Conservation (phyloP, 2,888 invertebrate genomes). For the Drosophila anomalipes region DNA sequence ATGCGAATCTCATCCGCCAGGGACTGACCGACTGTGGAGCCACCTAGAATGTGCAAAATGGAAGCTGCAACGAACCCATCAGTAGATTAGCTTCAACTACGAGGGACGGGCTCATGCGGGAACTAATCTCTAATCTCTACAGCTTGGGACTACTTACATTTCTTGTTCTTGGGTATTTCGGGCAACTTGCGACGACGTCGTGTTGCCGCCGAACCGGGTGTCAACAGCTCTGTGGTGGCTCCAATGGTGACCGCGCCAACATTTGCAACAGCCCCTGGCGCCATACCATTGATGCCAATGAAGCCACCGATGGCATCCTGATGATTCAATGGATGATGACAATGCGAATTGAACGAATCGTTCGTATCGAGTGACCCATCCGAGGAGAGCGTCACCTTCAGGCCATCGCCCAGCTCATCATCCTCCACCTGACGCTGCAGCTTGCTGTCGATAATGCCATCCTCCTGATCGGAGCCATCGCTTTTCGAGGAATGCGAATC, state of each 20-base stretch:
- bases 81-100: conserved; percentile 69
- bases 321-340: conserved; percentile 82
- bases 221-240: conserved; percentile 63
- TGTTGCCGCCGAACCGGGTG: conserved; percentile 69
- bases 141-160: conserved; percentile 87
- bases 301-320: conserved; percentile 83
- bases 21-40: conserved; percentile 48
- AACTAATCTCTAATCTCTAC: not conserved
- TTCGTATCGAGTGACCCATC: conserved; percentile 82
- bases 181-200: conserved; percentile 93
- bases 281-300: conserved; percentile 80
- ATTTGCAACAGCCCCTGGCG: not conserved
- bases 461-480: conserved; percentile 89
- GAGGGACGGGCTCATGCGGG: conserved; percentile 29
- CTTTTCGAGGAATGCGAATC: conserved; percentile 92
- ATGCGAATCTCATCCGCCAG: conserved; percentile 87
- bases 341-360: conserved; percentile 82
- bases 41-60: conserved; percentile 86
- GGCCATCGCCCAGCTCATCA: conserved; percentile 85
- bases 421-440: conserved; percentile 84
- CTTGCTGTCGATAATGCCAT: conserved; percentile 80
- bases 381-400: conserved; percentile 83
- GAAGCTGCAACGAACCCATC: conserved; percentile 87
- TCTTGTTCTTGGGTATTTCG: conserved; percentile 95
- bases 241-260: conserved; percentile 50